Percentiles rank a stretch among this genome's conserved stretches.
Conservation (phyloP, 2,113 vertebrate genomes). For the Phalacrocorax pelagicus region DNA sequence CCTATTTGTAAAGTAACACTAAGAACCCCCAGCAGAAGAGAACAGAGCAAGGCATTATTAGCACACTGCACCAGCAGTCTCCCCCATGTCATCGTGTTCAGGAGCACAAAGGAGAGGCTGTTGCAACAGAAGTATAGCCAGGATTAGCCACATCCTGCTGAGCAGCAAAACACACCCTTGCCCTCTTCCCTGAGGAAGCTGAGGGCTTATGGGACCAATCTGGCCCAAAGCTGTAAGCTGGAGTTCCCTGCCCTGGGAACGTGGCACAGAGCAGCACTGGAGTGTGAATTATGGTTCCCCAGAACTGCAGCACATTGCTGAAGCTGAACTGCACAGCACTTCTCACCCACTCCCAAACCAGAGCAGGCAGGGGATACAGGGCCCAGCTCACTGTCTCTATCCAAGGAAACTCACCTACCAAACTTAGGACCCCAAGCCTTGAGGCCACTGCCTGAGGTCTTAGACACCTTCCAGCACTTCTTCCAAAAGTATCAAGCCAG, state of each 20-base stretch:
- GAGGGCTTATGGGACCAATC: rapidly evolving
- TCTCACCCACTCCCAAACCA: neutral
- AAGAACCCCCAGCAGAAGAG: neutral
- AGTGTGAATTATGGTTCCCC: rapidly evolving
- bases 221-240: neutral
- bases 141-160: slow-evolving; percentile 26
- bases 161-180: neutral
- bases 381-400: neutral
- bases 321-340: neutral
- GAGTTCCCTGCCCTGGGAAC: neutral
- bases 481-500: neutral
- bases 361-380: neutral
- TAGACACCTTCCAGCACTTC: neutral
- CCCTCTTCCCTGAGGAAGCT: neutral
- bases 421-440: neutral
- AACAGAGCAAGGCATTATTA: neutral
- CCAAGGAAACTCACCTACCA: neutral
- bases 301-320: neutral
- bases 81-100: rapidly evolving
- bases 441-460: neutral
- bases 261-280: rapidly evolving
- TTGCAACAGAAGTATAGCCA: neutral
- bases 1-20: neutral
- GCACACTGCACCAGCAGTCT: neutral
- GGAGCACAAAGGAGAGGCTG: neutral